A percentile compares a stretch with the other conserved stretches of the same genome.
phyloP scores from a whole-genome alignment of 2,888 invertebrate species.

The Thecophora atra region DNA sequence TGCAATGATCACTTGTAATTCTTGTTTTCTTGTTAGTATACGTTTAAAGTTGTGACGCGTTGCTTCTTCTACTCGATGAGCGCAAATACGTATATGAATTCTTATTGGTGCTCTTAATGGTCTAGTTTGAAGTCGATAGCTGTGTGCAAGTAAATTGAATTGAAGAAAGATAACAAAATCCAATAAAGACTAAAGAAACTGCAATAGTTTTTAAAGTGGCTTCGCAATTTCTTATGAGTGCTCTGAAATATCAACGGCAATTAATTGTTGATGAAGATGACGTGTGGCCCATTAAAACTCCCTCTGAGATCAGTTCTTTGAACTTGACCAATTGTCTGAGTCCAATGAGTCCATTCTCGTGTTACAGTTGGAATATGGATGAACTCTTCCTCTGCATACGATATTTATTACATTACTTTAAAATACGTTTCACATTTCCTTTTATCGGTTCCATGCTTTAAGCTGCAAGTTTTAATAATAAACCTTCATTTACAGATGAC shows the following conservation, averaged over 20 bases:
- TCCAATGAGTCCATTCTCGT: not conserved
- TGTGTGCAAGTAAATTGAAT: too few species aligned
- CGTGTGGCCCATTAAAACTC: not conserved
- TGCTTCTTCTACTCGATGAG: not conserved
- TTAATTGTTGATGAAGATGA: not conserved
- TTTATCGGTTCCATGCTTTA: not conserved
- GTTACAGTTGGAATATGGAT: too few species aligned
- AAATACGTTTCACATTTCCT: not conserved
- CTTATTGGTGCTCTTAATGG: not conserved
- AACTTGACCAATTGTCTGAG: not conserved
- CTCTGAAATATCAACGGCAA: not conserved
- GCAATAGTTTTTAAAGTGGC: not conserved
- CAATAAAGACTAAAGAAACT: not conserved
- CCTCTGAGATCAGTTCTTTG: not conserved
- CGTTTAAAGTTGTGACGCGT: not conserved
- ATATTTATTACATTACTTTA: not conserved
- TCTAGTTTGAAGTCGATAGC: too few species aligned
- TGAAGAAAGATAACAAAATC: too few species aligned
- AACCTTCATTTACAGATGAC: constrained; percentile 43
- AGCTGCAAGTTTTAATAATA: not conserved
- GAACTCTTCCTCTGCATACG: too few species aligned
- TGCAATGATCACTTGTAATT: too few species aligned
- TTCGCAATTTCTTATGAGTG: not conserved
- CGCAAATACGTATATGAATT: not conserved
- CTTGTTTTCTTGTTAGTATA: not conserved